These are phyloP conservation scores for Tipula unca DNA, from an alignment of 2,888 invertebrate species.

Conservation along the genomic window DNA sequence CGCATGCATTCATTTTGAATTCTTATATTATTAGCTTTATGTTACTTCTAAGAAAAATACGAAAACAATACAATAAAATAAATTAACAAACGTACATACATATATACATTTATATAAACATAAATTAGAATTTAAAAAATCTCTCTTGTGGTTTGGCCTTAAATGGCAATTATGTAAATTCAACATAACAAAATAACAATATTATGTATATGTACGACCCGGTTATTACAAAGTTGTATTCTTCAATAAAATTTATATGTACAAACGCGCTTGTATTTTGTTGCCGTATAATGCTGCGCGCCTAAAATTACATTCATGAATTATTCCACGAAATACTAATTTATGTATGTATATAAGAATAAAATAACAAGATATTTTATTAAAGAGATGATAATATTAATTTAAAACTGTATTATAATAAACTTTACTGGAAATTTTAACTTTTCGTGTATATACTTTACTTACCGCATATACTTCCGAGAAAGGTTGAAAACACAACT, in stretches of 20 bases:
- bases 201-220: too few relatives aligned
- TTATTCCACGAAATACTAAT: neutral
- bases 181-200: neutral
- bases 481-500: too few relatives aligned
- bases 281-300: neutral
- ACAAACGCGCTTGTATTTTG: neutral
- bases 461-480: too few relatives aligned
- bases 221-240: neutral
- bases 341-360: neutral
- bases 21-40: neutral
- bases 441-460: too few relatives aligned
- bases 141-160: neutral
- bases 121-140: neutral
- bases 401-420: too few relatives aligned
- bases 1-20: too few relatives aligned
- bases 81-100: neutral
- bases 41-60: neutral
- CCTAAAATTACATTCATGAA: neutral
- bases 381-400: neutral
- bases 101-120: too few relatives aligned
- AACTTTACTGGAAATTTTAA: too few relatives aligned
- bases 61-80: neutral
- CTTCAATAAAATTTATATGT: neutral
- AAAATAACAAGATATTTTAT: neutral
- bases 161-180: neutral